Percentiles rank a stretch among this genome's conserved stretches.
These are phyloP conservation scores for Glaucopsyche alexis DNA, from an alignment of 2,888 invertebrate genomes.

Conservation along the genomic window DNA sequence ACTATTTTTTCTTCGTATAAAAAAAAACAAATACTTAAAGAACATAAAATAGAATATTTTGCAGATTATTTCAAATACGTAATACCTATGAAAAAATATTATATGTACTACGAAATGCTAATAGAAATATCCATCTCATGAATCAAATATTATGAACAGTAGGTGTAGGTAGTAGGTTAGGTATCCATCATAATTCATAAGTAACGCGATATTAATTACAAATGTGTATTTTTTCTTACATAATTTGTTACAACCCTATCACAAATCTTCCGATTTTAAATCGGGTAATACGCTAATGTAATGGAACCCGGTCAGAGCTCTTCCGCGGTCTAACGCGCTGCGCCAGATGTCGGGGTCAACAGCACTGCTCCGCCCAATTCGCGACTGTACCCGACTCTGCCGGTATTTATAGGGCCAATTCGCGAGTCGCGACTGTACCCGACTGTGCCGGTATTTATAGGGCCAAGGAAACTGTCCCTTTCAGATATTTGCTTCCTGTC, in stretches of 20 bases:
- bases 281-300: conserved; percentile 13
- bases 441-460: conserved; percentile 41
- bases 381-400: conserved; percentile 50
- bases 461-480: conserved; percentile 14
- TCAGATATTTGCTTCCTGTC: not conserved
- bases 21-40: not conserved
- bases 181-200: too few species aligned
- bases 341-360: conserved; percentile 79
- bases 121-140: too few species aligned
- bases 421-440: conserved; percentile 49
- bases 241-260: not conserved
- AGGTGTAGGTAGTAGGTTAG: too few species aligned
- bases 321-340: conserved; percentile 63
- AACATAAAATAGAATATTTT: not conserved
- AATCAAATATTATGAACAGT: too few species aligned
- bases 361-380: conserved; percentile 61
- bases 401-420: too few species aligned
- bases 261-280: conserved; percentile 12
- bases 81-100: too few species aligned
- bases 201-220: not conserved
- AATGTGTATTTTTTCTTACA: not conserved
- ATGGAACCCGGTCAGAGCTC: conserved; percentile 49
- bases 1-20: not conserved
- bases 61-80: not conserved
- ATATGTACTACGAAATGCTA: too few species aligned